Percentiles rank a stretch among this genome's conserved stretches.
Conservation (phyloP, 2,113 vertebrate species). For the Colinus virginianus region DNA sequence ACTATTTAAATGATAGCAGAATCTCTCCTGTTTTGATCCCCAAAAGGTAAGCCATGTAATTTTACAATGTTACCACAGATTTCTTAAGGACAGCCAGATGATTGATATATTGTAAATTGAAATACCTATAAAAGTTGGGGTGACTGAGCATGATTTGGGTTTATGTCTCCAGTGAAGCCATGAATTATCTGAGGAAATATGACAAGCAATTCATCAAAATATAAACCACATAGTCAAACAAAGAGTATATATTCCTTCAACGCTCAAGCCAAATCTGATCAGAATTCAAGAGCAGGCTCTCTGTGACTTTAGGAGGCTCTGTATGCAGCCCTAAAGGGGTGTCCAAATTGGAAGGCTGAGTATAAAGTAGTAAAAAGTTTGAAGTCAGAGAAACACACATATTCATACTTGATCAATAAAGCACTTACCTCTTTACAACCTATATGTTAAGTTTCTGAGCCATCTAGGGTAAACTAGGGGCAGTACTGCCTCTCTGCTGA, state of each 20-base stretch:
- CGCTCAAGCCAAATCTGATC: background rate
- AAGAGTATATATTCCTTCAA: conserved; percentile 31
- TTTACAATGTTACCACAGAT: conserved; percentile 40
- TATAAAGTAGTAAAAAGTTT: background rate
- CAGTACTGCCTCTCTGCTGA: too few relatives aligned
- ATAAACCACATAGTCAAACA: conserved; percentile 11
- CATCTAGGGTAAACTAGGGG: too few relatives aligned
- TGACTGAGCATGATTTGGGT: conserved; percentile 29
- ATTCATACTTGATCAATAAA: background rate
- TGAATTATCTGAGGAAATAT: conserved; percentile 51
- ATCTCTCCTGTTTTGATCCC: background rate
- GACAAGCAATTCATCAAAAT: conserved; percentile 64
- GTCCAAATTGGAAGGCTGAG: background rate
- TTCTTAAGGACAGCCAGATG: conserved; percentile 32
- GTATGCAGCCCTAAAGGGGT: background rate
- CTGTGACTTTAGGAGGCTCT: background rate
- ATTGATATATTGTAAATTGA: conserved; percentile 24
- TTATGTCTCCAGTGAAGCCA: background rate
- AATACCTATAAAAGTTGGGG: conserved; percentile 40
- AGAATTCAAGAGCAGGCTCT: background rate
- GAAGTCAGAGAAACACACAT: background rate
- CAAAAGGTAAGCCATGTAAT: conserved; percentile 43
- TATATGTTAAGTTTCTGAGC: background rate
- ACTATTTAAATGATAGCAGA: background rate
- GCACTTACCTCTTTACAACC: background rate